Evolutionary conservation across 2,888 invertebrate species (phyloP).

Genomic region (Phengaris alcon): DNA sequence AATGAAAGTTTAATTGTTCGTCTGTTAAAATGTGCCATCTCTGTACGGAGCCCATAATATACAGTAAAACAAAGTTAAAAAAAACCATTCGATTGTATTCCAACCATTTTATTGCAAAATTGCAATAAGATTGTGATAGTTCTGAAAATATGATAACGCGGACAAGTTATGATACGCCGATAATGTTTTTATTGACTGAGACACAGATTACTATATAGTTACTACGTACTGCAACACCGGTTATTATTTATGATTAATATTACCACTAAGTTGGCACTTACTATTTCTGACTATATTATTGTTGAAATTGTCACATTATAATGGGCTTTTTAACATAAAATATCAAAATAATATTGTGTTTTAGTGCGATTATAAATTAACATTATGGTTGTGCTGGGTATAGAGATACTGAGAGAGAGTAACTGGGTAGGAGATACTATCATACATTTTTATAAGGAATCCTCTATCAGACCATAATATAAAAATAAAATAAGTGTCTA

Average conservation of each 20-base stretch:
- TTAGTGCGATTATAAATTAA: not conserved
- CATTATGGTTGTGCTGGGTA: not conserved
- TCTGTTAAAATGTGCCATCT: not conserved
- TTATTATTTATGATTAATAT: not conserved
- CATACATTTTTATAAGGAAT: not conserved
- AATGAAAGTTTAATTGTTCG: too few relatives aligned
- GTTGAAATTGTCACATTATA: conserved; percentile 13
- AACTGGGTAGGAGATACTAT: too few relatives aligned
- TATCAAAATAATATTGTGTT: not conserved
- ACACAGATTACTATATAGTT: not conserved
- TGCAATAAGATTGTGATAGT: not conserved
- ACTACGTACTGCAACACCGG: too few relatives aligned
- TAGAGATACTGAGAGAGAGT: too few relatives aligned
- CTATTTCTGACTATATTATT: conserved; percentile 5
- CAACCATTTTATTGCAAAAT: not conserved
- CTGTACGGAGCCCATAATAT: not conserved
- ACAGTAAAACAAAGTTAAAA: not conserved
- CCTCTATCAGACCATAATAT: not conserved
- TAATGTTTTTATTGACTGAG: conserved; percentile 10
- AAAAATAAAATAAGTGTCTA: not conserved
- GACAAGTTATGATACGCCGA: not conserved
- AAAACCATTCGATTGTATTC: not conserved
- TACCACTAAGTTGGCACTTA: not conserved
- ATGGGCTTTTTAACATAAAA: conserved; percentile 19
- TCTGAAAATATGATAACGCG: not conserved